Conservation (phyloP, 2,888 invertebrate species). For the Schizaphis graminum region DNA sequence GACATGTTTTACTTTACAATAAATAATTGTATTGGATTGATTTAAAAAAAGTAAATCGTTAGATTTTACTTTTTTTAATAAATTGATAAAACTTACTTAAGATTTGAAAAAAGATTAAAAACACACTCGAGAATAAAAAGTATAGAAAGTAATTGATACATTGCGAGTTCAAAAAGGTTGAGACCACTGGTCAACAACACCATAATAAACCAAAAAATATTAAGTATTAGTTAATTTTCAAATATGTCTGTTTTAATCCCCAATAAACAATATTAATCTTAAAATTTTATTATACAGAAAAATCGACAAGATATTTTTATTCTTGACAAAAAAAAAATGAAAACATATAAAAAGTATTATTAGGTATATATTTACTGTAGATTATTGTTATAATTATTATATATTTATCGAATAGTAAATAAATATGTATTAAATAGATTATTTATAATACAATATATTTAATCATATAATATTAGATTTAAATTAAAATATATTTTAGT, state of each 20-base stretch:
- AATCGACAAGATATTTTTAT: background rate
- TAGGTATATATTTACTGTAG: background rate
- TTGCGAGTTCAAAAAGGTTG: too few species aligned
- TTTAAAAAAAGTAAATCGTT: background rate
- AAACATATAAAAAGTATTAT: background rate
- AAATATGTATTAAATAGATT: background rate
- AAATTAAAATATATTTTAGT: background rate
- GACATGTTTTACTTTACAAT: background rate
- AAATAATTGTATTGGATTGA: background rate
- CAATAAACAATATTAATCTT: background rate
- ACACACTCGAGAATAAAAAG: too few species aligned
- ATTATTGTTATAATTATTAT: background rate
- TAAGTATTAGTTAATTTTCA: background rate
- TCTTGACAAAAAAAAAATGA: background rate
- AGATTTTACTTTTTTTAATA: background rate
- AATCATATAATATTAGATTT: background rate
- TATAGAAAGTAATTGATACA: background rate
- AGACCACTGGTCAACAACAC: background rate
- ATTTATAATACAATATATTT: background rate
- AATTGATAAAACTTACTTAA: background rate
- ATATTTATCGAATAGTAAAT: background rate
- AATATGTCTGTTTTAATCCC: background rate
- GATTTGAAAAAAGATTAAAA: background rate
- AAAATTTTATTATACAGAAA: background rate
- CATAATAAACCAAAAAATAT: background rate